A percentile compares a stretch with the other conserved stretches of the same genome.
Conservation (phyloP, 2,888 invertebrate genomes). For the Lamproptera curius region DNA sequence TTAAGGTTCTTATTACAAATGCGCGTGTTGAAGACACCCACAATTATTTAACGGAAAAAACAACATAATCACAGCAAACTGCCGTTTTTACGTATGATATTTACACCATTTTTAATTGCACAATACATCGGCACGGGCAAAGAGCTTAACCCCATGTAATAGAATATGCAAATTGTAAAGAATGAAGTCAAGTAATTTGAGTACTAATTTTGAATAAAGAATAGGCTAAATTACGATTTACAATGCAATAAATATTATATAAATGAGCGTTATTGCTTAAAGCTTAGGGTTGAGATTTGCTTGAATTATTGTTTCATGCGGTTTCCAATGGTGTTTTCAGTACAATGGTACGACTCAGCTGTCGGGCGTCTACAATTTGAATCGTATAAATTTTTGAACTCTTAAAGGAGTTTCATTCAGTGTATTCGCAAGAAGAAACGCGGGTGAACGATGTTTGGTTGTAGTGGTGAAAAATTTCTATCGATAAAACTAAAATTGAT, state of each 20-base stretch:
- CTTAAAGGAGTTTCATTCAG: constrained; percentile 55
- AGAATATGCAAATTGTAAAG: constrained; percentile 43
- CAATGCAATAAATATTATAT: constrained; percentile 1
- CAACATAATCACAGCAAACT: constrained; percentile 38
- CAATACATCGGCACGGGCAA: constrained; percentile 36
- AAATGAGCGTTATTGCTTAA: not conserved
- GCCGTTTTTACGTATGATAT: constrained; percentile 41
- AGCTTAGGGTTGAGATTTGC: constrained; percentile 20
- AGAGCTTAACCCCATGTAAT: constrained; percentile 46
- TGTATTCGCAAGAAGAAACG: constrained; percentile 66
- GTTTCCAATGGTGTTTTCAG: constrained; percentile 27
- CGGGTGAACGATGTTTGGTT: constrained; percentile 57
- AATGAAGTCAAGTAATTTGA: constrained; percentile 66
- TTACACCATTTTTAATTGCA: constrained; percentile 60
- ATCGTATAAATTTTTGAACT: constrained; percentile 59
- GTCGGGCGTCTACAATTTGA: constrained; percentile 59
- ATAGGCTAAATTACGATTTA: constrained; percentile 26
- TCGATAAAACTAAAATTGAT: constrained; percentile 18
- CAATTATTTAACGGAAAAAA: constrained; percentile 50
- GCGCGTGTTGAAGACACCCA: constrained; percentile 38
- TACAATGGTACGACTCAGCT: constrained; percentile 57
- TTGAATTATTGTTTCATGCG: constrained; percentile 2
- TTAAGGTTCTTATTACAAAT: not conserved
- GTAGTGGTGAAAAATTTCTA: constrained; percentile 32
- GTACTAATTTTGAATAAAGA: constrained; percentile 52